Base-by-base conservation (phyloP, 2,113 vertebrate genomes). In the Cyphomyrus plagiostoma region DNA sequence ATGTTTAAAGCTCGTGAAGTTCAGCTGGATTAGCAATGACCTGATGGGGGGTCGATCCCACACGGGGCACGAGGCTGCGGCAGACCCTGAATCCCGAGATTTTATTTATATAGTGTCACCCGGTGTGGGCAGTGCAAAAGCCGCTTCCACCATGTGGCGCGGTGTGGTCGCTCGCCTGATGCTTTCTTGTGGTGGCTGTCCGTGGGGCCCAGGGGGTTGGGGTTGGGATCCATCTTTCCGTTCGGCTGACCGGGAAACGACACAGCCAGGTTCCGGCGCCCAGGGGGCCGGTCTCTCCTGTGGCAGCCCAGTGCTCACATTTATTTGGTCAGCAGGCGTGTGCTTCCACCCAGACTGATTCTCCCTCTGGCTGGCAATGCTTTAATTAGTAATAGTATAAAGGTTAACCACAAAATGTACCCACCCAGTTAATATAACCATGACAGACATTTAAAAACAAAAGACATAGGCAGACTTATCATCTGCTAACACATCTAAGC, bases 301-400 rank as follows among this genome's bases (percentile, higher is more conserved):
- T 93, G 94, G 95, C 95, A 95, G 90, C 90, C 88, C 88, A 91
- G 94, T 94, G 95, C 93, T 90, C 92, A 93, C 89, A 92, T 94
- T 82, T 82, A 48, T 84, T 48, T 45, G 39, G 35, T 84, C 19
- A 84, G 45, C 21, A 45, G 42, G 45, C 45, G 45, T 23, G 23
- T 10, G 21, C 21, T 21, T 48, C 39, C 45, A 45, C 19, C 45
- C 82, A 46, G 45, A 10, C 82, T 13, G 82, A n/a, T 84, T 45
- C 45, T 23, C 82, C 45, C 7, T 46, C 21, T 23, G 19, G 42
- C 45, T 48, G 39, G 9, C 3, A 35, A 48, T n/a, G 45, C 45
- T 84, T n/a, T 84, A 46, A 84, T 48, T 48, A 84, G 82, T 13
- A 39, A 84, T 46, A 84, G 17, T 46, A 23, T 46, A 84, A 13